phyloP scores from a whole-genome alignment of 2,888 invertebrate genomes.

The Malthinus flaveolus region DNA sequence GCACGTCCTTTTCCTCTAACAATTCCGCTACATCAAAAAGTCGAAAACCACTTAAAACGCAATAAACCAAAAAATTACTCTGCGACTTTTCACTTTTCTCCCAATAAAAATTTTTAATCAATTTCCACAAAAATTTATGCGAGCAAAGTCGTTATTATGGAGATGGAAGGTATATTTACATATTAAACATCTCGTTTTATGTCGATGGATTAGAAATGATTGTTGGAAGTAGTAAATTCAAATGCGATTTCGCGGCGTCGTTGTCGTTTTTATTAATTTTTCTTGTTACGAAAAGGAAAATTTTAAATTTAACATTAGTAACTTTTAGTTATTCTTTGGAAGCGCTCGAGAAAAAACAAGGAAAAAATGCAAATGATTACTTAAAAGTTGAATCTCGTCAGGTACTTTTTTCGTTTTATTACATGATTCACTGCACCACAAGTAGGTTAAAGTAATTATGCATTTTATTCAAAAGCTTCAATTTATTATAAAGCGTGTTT shows the following conservation, averaged over 20 bases:
- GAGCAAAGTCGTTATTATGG: conserved; percentile 26
- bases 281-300: conserved; percentile 30
- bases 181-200: conserved; percentile 36
- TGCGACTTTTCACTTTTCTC: neutral
- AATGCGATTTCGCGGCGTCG: conserved; percentile 26
- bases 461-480: conserved; percentile 49
- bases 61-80: neutral
- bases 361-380: conserved; percentile 43
- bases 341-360: conserved; percentile 31
- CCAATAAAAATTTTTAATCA: neutral
- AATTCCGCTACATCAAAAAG: conserved; percentile 15
- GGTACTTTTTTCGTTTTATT: conserved; percentile 48
- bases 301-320: conserved; percentile 22
- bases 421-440: conserved; percentile 43
- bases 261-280: conserved; percentile 34
- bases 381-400: conserved; percentile 43
- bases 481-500: conserved; percentile 50
- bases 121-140: neutral
- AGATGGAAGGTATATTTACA: conserved; percentile 44
- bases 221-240: conserved; percentile 31
- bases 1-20: conserved; percentile 27
- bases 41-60: conserved; percentile 14
- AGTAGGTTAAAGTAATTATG: conserved; percentile 52
- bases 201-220: conserved; percentile 28
- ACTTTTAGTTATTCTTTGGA: conserved; percentile 22